phyloP scores from a whole-genome alignment of 2,888 invertebrate genomes.

The Seira ritae region DNA sequence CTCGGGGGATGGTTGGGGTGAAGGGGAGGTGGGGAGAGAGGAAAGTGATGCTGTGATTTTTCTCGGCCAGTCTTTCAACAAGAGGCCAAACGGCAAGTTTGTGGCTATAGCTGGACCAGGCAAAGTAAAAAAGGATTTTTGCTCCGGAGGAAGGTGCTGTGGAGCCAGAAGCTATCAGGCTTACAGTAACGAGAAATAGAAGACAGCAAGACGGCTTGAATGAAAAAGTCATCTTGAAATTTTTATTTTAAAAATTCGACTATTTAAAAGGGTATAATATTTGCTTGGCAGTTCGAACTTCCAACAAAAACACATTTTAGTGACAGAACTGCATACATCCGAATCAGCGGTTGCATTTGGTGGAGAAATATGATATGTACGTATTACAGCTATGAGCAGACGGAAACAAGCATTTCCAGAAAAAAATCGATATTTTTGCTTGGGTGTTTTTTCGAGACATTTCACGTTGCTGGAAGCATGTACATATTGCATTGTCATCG shows the following conservation, averaged over 20 bases:
- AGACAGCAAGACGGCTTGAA: constrained; percentile 9
- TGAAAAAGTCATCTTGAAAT: neutral
- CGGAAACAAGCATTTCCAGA: too few species aligned
- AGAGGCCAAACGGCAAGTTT: constrained; percentile 67
- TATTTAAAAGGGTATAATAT: neutral
- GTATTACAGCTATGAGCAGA: too few species aligned
- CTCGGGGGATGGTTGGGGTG: constrained; percentile 37
- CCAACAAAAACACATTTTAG: too few species aligned
- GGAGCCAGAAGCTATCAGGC: constrained; percentile 1
- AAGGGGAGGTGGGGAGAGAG: constrained; percentile 50
- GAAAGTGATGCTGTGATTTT: constrained; percentile 65
- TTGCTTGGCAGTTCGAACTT: too few species aligned
- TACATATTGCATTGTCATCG: too few species aligned
- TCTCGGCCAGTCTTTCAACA: constrained; percentile 60
- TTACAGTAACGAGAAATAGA: neutral
- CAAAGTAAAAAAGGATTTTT: constrained; percentile 68
- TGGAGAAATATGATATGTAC: too few species aligned
- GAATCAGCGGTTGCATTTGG: too few species aligned
- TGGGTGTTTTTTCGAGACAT: too few species aligned
- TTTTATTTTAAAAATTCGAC: neutral
- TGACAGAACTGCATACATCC: too few species aligned
- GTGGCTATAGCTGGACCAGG: constrained; percentile 65
- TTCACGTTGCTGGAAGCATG: too few species aligned
- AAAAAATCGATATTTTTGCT: too few species aligned
- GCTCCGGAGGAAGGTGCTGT: constrained; percentile 35